phyloP scores from a whole-genome alignment of 1,140 invertebrate species.

The Drosophila kepulauana region DNA sequence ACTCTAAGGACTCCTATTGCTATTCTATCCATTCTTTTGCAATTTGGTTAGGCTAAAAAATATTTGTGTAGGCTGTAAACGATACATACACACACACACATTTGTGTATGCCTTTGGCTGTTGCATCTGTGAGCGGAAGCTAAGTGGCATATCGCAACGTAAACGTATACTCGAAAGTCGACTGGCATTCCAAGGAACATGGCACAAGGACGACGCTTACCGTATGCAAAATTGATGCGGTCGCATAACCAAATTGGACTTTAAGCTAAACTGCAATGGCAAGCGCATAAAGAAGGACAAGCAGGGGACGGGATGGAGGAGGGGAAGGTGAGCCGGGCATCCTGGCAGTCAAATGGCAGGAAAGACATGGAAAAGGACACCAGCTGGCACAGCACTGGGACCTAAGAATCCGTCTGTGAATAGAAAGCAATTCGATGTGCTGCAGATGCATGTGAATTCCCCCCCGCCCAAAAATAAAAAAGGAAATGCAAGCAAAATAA shows the following conservation, averaged over 20 bases:
- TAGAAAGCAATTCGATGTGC: constrained; percentile 61
- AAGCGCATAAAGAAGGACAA: neutral
- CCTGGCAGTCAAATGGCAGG: constrained; percentile 22
- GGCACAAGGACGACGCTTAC: constrained; percentile 24
- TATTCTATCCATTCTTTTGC: neutral
- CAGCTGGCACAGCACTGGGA: constrained; percentile 23
- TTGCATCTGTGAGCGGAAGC: neutral
- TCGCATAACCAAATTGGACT: constrained; percentile 45
- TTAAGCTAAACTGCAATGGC: constrained; percentile 42
- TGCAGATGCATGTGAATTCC: constrained; percentile 50
- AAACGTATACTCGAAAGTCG: constrained; percentile 5
- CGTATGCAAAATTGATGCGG: constrained; percentile 57
- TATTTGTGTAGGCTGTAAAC: neutral
- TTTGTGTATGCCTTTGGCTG: neutral
- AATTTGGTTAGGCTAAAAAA: neutral
- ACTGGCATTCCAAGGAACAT: constrained; percentile 23
- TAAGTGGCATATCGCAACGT: constrained; percentile 10
- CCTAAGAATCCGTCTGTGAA: constrained; percentile 26
- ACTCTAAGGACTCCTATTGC: neutral
- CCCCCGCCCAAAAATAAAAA: constrained; percentile 5
- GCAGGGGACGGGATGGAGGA: neutral
- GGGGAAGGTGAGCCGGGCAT: neutral
- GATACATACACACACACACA: too few species aligned
- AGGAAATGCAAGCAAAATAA: constrained; percentile 33
- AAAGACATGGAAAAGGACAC: constrained; percentile 25